These are phyloP conservation scores for Microctonus hyperodae DNA, from an alignment of 2,888 invertebrate genomes.

Conservation along the genomic window DNA sequence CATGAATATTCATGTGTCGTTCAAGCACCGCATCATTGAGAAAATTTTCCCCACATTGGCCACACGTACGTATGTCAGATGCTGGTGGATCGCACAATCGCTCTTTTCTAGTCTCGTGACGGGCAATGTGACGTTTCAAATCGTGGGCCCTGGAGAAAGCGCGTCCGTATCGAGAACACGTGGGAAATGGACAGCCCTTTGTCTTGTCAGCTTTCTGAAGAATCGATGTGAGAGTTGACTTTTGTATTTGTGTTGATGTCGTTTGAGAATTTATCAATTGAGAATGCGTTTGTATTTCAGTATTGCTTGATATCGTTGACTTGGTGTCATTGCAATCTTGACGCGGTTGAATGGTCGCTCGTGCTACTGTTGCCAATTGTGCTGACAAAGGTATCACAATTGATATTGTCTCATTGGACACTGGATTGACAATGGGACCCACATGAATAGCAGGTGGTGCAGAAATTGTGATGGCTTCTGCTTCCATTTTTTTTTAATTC, in stretches of 20 bases:
- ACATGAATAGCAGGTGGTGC: conserved; percentile 55
- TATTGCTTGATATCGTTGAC: conserved; percentile 19
- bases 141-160: conserved; percentile 60
- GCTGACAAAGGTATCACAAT: conserved; percentile 59
- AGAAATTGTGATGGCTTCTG: conserved; percentile 48
- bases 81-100: conserved; percentile 39
- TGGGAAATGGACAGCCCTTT: conserved; percentile 59
- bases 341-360: conserved; percentile 39
- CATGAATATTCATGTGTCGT: conserved; percentile 44
- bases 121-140: conserved; percentile 57
- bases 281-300: not conserved
- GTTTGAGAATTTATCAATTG: not conserved
- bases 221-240: not conserved
- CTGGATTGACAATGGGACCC: conserved; percentile 54
- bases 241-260: not conserved
- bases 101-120: conserved; percentile 57
- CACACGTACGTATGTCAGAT: conserved; percentile 43
- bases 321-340: conserved; percentile 43
- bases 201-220: conserved; percentile 48
- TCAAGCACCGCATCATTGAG: conserved; percentile 45
- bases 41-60: conserved; percentile 48
- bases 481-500: conserved; percentile 36
- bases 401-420: conserved; percentile 49
- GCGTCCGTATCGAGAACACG: conserved; percentile 56
- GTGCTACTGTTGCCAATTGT: conserved; percentile 51